phyloP scores from a whole-genome alignment of 2,888 invertebrate species.

The Drosophila aldrichi region DNA sequence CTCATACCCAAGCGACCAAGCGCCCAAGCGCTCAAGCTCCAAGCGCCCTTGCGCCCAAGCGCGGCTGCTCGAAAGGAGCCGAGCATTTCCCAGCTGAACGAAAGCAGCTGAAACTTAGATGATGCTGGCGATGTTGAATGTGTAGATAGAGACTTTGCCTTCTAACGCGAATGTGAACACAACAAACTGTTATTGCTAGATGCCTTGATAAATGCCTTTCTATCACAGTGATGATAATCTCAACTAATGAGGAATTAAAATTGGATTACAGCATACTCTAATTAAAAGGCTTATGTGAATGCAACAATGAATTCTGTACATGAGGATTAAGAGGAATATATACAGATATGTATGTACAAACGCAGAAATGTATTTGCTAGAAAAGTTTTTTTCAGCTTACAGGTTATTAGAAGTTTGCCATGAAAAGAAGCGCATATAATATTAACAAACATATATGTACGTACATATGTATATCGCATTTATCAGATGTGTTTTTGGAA shows the following conservation, averaged over 20 bases:
- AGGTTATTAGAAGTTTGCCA: constrained; percentile 7
- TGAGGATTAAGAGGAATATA: constrained; percentile 26
- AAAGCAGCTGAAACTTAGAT: constrained; percentile 34
- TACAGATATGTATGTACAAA: neutral
- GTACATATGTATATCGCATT: neutral
- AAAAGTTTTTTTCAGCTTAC: constrained; percentile 1
- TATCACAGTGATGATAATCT: constrained; percentile 68
- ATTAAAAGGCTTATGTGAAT: constrained; percentile 61
- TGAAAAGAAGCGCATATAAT: neutral
- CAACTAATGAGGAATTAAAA: constrained; percentile 74
- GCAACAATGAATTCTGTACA: constrained; percentile 44
- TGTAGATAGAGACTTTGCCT: constrained; percentile 45
- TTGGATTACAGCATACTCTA: constrained; percentile 61
- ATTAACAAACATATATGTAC: neutral
- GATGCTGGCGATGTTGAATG: constrained; percentile 27
- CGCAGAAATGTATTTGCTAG: neutral
- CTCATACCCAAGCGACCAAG: constrained; percentile 19
- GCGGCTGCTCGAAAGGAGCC: constrained; percentile 26
- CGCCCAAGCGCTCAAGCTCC: neutral
- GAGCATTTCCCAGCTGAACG: constrained; percentile 8
- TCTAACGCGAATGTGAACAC: constrained; percentile 33
- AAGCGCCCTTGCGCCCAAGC: neutral
- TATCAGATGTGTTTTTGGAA: neutral
- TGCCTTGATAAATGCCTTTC: constrained; percentile 63
- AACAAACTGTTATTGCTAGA: constrained; percentile 53